Evolutionary conservation across 2,888 invertebrate genomes (phyloP).

Genomic region (Melanostoma scalare): DNA sequence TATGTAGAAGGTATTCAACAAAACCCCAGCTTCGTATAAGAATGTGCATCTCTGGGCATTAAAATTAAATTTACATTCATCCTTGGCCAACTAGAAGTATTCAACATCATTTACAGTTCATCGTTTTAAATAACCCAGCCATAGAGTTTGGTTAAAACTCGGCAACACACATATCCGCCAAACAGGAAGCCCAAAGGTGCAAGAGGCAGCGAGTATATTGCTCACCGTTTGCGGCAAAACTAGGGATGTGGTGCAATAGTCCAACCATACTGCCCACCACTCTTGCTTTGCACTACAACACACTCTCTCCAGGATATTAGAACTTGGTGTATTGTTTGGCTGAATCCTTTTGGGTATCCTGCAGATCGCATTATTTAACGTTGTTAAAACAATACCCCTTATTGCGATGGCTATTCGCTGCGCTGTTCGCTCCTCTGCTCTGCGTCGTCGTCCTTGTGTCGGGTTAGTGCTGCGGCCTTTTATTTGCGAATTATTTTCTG

Average conservation of each 20-base stretch:
- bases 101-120: constrained; percentile 40
- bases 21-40: no score
- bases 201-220: background rate
- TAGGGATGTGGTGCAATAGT: constrained; percentile 44
- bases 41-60: background rate
- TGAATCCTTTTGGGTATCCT: constrained; percentile 66
- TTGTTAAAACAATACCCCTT: constrained; percentile 53
- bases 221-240: constrained; percentile 13
- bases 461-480: constrained; percentile 45
- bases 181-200: constrained; percentile 52
- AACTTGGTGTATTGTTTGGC: constrained; percentile 67
- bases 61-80: constrained; percentile 45
- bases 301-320: constrained; percentile 52
- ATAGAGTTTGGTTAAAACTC: constrained; percentile 54
- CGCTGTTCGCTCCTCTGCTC: background rate
- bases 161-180: constrained; percentile 41
- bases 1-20: no score
- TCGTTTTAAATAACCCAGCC: constrained; percentile 57
- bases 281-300: constrained; percentile 3
- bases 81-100: background rate
- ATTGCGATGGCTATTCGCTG: constrained; percentile 37
- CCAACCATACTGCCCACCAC: constrained; percentile 7
- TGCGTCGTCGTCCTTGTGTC: background rate
- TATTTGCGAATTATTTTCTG: constrained; percentile 65
- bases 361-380: constrained; percentile 66